Evolutionary conservation across 1,140 invertebrate genomes (phyloP).

Genomic region (Papilio xuthus): DNA sequence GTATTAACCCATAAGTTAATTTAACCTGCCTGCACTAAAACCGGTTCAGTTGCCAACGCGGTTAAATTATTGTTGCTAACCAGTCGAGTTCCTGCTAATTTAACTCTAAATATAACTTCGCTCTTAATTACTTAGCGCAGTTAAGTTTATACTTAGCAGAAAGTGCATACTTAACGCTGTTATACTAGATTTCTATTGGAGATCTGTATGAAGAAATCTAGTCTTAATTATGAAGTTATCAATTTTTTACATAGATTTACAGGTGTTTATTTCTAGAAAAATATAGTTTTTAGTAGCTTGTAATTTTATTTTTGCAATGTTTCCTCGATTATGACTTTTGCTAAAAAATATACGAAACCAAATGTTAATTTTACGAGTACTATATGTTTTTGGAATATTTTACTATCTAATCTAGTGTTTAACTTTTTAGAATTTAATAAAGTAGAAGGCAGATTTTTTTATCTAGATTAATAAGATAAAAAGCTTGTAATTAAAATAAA

Average conservation of each 20-base stretch:
- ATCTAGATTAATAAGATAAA: not conserved
- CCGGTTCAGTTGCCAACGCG: conserved; percentile 9
- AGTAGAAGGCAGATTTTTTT: no score
- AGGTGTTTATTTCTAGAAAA: no score
- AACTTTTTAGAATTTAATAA: not conserved
- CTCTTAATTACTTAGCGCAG: conserved; percentile 1
- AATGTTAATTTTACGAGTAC: no score
- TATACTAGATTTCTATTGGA: not conserved
- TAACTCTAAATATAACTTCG: conserved; percentile 17
- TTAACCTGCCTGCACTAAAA: not conserved
- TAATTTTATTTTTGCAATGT: no score
- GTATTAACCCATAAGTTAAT: not conserved
- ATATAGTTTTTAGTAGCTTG: no score
- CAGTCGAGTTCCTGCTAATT: not conserved
- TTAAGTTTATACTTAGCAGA: not conserved
- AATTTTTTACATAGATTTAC: no score
- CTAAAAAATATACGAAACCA: no score
- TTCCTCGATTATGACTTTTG: no score
- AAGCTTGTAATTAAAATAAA: no score
- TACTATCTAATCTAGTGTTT: not conserved
- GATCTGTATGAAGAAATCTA: not conserved
- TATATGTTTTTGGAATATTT: no score
- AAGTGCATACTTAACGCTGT: not conserved
- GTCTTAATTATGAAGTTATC: no score
- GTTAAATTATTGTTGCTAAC: conserved; percentile 8